Conservation (phyloP, 2,797 vertebrate species). For the Prunella strophiata region DNA sequence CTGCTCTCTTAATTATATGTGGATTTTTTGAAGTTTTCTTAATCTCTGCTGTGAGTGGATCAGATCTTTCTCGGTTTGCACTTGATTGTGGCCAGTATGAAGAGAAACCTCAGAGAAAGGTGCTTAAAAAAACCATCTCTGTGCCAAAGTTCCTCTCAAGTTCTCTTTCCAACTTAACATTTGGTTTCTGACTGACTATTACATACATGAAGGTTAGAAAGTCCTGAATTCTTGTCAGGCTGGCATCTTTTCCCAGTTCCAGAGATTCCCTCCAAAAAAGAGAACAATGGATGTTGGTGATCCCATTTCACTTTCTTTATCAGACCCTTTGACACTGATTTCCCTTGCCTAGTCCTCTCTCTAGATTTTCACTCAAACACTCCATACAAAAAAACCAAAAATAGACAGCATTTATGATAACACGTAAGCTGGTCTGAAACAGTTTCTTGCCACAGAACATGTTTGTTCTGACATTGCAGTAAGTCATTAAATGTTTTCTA, state of each 20-base stretch:
- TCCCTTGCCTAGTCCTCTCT: background rate
- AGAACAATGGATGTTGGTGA: background rate
- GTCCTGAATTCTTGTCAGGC: background rate
- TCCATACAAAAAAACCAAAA: background rate
- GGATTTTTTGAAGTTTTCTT: background rate
- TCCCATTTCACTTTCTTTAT: background rate
- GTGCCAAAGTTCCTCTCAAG: background rate
- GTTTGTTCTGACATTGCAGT: background rate
- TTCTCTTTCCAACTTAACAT: background rate
- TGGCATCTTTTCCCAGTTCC: background rate
- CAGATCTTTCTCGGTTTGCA: background rate
- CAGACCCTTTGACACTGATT: background rate
- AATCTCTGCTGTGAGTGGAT: rapidly evolving
- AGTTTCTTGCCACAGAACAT: background rate
- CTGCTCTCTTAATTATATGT: background rate
- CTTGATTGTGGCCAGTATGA: background rate
- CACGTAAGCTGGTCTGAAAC: background rate
- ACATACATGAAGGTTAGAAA: background rate
- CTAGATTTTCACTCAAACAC: background rate
- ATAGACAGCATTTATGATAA: background rate
- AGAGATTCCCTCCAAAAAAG: background rate
- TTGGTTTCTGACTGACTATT: background rate
- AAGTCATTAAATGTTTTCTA: background rate
- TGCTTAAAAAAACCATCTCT: background rate
- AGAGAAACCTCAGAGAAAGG: background rate